Base-by-base conservation (phyloP, 2,888 invertebrate species). In the Synergus japonicus region DNA sequence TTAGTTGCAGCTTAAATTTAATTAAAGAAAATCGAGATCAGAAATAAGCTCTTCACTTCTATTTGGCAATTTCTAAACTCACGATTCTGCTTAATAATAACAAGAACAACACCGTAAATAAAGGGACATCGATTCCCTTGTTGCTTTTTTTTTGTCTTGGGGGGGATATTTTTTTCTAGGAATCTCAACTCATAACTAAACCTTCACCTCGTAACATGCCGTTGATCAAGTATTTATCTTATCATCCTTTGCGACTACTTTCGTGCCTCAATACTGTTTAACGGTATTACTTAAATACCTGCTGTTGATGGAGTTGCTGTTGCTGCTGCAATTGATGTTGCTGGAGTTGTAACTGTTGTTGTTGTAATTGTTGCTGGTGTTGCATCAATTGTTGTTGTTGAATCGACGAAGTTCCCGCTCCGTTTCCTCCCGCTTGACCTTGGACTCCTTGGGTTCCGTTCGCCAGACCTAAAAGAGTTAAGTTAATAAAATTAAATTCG, bases 291-390 rank as follows among this genome's bases (percentile, higher is more conserved):
- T 91, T 89, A 91, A 90, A 91, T 91, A 91, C 91, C 90, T 93
- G 95, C 90, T 94, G 95, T 85, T 95, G 95, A 89, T 94, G 89
- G 79, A 93, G 93, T 54, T 93, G 91, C 79, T 92, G 91, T 85
- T 92, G 93, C 80, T 91, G 94, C 86, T 95, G 93, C 86, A 91
- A 89, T 85, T 92, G 92, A 80, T 92, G 92, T 54, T 91, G 91
- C 87, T 93, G 95, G 88, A 94, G 93, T 85, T 93, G 94, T 76
- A 93, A 93, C 87, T 94, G 94, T 86, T 94, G 94, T 85, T 94
- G 93, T 83, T 94, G 93, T 65, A 90, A 89, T 63, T 86, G 86
- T 58, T 85, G 85, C 63, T 89, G 89, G 10, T 87, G 85, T 79
- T 91, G 91, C 15, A 88, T 82, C 64, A 89, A 84, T 66, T 91